Evolutionary conservation across 2,113 vertebrate species (phyloP), one percentile per base, ranked within the genome.

Genomic region (Tachuris rubrigastra): DNA sequence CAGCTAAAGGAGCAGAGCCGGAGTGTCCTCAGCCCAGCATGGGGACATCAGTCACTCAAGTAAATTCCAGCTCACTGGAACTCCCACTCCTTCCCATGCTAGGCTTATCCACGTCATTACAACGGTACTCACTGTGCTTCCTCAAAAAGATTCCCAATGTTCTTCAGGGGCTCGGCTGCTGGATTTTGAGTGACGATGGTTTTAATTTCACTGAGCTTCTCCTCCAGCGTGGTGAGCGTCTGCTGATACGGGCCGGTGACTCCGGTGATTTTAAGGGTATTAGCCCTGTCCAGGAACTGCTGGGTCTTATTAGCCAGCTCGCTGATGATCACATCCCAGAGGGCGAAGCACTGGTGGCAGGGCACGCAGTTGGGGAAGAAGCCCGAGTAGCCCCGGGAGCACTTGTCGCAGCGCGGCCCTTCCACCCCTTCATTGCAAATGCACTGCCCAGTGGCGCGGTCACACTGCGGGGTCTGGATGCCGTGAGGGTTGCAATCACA

Each of bases 341-440:
- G 98, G 4, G 98, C 96, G 5, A 99, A 99, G 97, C 99, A 99
- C 96, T 99, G 98, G 95, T 99, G 99, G 96, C 99, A 99, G 2
- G 98, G 99, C 8, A 87, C 62, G 8, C 99, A 99, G 93, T 98
- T 93, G 0, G 99, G 99, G 91, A 99, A 99, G 52, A 97, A 96
- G 12, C 99, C 99, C 0, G 98, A 98, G 97, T 98, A 99, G 3
- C 99, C 99, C 4, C 99, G 98, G 7, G 99, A 99, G 37, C 99
- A 99, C 78, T 93, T 96, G 76, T 99, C 98, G 6, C 99, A 99
- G 68, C 97, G 98, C 0, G 96, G 97, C 3, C 98, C 99, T 15
- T 99, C 98, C 12, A 99, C 98, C 1, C 99, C 99, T 28, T 99
- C 98, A 15, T 97, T 93, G 37, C 99, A 99, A 58, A 98, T 94